These are phyloP conservation scores for Yponomeuta evonymella DNA, from an alignment of 2,888 invertebrate genomes.

Conservation along the genomic window DNA sequence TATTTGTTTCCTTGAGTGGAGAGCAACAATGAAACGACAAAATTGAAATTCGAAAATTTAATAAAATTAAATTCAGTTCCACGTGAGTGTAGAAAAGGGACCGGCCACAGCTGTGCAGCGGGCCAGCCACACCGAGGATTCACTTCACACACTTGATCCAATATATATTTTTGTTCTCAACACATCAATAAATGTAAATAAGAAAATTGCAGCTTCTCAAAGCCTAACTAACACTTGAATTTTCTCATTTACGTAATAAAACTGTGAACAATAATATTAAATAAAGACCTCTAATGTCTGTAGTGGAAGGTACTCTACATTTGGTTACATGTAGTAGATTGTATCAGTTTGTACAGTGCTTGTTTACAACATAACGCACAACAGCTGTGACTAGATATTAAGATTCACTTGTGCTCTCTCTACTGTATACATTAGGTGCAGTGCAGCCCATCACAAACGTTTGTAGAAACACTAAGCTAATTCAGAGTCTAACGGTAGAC, in stretches of 20 bases:
- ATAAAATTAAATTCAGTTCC: conserved; percentile 67
- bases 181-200: background rate
- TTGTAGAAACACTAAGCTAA: conserved; percentile 12
- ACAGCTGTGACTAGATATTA: conserved; percentile 62
- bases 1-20: background rate
- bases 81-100: conserved; percentile 48
- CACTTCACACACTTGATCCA: conserved; percentile 1
- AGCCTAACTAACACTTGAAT: background rate
- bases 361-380: conserved; percentile 41
- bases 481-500: conserved; percentile 6
- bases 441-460: conserved; percentile 4
- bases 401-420: conserved; percentile 44
- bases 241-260: conserved; percentile 24
- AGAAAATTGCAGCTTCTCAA: conserved; percentile 8
- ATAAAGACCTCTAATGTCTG: conserved; percentile 20
- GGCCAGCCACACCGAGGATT: conserved; percentile 21
- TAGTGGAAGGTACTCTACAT: conserved; percentile 12
- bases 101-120: background rate
- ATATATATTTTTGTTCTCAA: conserved; percentile 7
- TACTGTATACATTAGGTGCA: conserved; percentile 17
- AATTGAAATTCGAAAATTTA: conserved; percentile 69
- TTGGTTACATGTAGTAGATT: conserved; percentile 19
- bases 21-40: conserved; percentile 20
- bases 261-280: conserved; percentile 38
- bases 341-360: conserved; percentile 17